Conservation (phyloP, 1,140 invertebrate genomes). For the Asbolus verrucosus region DNA sequence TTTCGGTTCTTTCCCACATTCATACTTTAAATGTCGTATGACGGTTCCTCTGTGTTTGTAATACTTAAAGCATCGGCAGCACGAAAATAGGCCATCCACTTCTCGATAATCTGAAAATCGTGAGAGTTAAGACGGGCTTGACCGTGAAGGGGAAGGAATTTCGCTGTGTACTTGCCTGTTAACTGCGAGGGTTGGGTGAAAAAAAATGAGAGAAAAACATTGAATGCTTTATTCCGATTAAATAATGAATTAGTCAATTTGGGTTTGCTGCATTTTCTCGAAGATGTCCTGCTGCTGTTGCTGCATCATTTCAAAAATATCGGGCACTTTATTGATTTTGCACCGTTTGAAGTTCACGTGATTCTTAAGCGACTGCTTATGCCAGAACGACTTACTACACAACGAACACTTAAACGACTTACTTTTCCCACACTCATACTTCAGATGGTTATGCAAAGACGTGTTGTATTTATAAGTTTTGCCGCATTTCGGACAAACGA, state of each 20-base stretch:
- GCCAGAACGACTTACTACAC: slow-evolving; percentile 50
- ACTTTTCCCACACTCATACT: slow-evolving; percentile 80
- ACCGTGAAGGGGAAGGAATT: too few relatives aligned
- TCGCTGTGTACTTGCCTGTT: too few relatives aligned
- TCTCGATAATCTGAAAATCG: slow-evolving; percentile 21
- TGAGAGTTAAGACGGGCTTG: slow-evolving; percentile 10
- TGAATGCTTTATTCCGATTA: too few relatives aligned
- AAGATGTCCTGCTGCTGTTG: neutral
- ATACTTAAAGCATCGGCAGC: slow-evolving; percentile 23
- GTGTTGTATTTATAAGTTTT: slow-evolving; percentile 84
- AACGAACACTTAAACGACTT: slow-evolving; percentile 68
- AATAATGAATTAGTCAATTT: too few relatives aligned
- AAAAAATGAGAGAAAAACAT: too few relatives aligned
- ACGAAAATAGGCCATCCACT: slow-evolving; percentile 11
- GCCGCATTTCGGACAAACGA: slow-evolving; percentile 76
- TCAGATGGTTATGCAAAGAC: slow-evolving; percentile 83
- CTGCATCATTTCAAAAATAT: slow-evolving; percentile 5
- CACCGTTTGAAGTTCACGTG: slow-evolving; percentile 42
- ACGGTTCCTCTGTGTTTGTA: slow-evolving; percentile 66
- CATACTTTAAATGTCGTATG: slow-evolving; percentile 66
- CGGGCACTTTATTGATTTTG: slow-evolving; percentile 4
- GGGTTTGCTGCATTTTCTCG: too few relatives aligned
- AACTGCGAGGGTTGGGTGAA: too few relatives aligned
- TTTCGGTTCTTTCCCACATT: slow-evolving; percentile 67
- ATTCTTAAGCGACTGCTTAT: slow-evolving; percentile 53